These are phyloP conservation scores for Protophormia terraenovae DNA, from an alignment of 2,888 invertebrate species.

Conservation along the genomic window DNA sequence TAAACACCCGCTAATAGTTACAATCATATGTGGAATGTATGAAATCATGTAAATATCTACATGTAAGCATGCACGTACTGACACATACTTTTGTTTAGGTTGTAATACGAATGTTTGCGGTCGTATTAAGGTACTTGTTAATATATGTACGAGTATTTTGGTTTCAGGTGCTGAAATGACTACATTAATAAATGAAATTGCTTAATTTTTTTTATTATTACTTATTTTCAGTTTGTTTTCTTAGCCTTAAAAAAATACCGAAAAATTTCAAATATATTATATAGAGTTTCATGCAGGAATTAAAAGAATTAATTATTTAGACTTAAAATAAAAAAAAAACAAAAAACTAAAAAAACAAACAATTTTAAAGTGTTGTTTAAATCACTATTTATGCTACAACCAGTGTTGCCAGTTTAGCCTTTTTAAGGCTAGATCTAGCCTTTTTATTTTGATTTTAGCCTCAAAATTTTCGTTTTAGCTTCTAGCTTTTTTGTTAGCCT, in stretches of 20 bases:
- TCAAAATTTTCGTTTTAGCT: too few species aligned
- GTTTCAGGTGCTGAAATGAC: slow-evolving; percentile 68
- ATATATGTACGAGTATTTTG: slow-evolving; percentile 38
- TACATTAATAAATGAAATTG: slow-evolving; percentile 62
- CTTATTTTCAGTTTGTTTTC: slow-evolving; percentile 42
- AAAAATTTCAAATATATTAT: slow-evolving; percentile 13
- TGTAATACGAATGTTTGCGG: not conserved
- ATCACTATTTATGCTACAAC: too few species aligned
- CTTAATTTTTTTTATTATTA: slow-evolving; percentile 62
- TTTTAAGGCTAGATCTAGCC: too few species aligned
- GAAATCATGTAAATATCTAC: not conserved
- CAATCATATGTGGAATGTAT: not conserved
- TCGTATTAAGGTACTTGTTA: slow-evolving; percentile 38
- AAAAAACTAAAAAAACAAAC: too few species aligned
- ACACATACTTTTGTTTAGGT: slow-evolving; percentile 15
- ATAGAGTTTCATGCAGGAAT: not conserved
- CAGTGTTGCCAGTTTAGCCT: too few species aligned
- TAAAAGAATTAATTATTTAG: not conserved
- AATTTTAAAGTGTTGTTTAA: too few species aligned
- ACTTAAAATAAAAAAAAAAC: too few species aligned
- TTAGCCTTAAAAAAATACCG: slow-evolving; percentile 16
- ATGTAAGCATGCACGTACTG: not conserved
- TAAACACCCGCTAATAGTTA: slow-evolving; percentile 49
- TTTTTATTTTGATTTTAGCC: too few species aligned
- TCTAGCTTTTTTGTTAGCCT: too few species aligned